phyloP scores from a whole-genome alignment of 1,140 invertebrate species.

The Bombus difficillimus region DNA sequence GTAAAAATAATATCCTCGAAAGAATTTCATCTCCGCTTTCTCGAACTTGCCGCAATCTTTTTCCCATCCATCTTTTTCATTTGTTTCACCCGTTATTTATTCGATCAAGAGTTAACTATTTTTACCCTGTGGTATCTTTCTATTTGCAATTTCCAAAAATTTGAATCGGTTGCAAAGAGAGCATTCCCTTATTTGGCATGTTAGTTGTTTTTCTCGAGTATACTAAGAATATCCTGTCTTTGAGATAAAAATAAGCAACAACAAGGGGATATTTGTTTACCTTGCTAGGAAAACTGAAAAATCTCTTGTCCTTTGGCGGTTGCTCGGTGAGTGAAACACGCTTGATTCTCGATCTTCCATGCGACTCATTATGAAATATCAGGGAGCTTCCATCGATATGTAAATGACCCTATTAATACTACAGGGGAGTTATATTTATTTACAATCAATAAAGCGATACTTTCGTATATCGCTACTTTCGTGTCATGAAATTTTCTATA shows the following conservation, averaged over 20 bases:
- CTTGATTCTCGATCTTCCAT: neutral
- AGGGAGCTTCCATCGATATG: neutral
- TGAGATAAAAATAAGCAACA: neutral
- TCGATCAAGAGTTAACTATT: no score
- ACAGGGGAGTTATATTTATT: constrained; percentile 7
- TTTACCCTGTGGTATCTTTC: no score
- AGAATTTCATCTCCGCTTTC: no score
- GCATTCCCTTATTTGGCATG: no score
- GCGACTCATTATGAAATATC: neutral
- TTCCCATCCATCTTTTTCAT: no score
- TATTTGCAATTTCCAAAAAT: no score
- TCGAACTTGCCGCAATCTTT: no score
- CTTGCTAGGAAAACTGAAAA: neutral
- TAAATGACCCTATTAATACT: neutral
- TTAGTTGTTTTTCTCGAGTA: neutral
- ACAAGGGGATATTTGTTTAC: neutral
- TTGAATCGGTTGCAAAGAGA: no score
- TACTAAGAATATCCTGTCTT: neutral
- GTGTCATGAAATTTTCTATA: no score
- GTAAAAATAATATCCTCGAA: no score
- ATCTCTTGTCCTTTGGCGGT: neutral
- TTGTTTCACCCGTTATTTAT: no score
- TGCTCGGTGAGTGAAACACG: neutral
- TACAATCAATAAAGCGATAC: neutral
- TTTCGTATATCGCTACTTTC: no score